These are phyloP conservation scores for Helogale parvula DNA, from an alignment of 2,113 vertebrate genomes.

Conservation along the genomic window DNA sequence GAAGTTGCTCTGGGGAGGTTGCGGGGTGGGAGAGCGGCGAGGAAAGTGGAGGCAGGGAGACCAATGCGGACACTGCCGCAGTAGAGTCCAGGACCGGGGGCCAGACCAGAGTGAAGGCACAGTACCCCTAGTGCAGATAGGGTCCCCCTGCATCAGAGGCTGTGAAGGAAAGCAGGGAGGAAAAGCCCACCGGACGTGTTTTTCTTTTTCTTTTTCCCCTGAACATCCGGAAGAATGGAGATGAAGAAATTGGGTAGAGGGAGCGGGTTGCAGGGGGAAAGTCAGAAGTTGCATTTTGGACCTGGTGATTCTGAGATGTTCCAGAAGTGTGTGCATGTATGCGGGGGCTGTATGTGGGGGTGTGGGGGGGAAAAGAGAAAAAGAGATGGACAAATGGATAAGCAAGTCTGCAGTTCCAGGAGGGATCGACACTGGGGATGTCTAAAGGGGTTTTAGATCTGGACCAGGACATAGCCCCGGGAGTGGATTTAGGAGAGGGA, in stretches of 20 bases:
- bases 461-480: not conserved
- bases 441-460: not conserved
- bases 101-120: not conserved
- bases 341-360: not conserved
- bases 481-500: not conserved
- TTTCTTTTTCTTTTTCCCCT: rapidly evolving
- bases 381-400: not conserved
- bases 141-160: not conserved
- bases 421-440: not conserved
- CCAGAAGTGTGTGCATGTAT: not conserved
- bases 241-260: not conserved
- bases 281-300: not conserved
- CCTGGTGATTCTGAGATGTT: not conserved
- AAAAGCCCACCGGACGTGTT: not conserved
- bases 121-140: not conserved
- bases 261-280: not conserved
- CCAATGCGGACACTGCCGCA: not conserved
- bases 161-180: not conserved
- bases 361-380: not conserved
- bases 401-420: not conserved
- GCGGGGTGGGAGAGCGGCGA: not conserved
- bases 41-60: not conserved
- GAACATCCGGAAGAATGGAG: not conserved
- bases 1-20: not conserved
- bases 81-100: too few species aligned